Base-by-base conservation (phyloP, 2,113 vertebrate genomes). In the Marcusenius ussheri region DNA sequence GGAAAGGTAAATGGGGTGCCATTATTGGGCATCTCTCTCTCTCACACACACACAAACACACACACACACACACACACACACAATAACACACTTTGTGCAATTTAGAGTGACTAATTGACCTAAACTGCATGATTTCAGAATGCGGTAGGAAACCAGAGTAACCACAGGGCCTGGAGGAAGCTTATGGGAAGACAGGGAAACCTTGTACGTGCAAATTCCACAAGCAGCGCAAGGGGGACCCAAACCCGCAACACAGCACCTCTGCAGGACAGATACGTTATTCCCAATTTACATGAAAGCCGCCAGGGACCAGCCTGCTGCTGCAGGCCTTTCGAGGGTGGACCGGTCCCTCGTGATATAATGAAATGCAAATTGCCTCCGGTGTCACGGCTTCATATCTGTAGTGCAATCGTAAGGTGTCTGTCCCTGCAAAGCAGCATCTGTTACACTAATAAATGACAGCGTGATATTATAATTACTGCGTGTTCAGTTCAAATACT, bases 401-500 rank as follows among this genome's bases (percentile, higher is more conserved):
- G 13, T 87, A 35, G 50, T 56, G 35, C 21, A 56, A 51, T 84
- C 27, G 31, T 15, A 39, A 53, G 27, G 83, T 51, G 85, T 21
- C 31, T 42, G 24, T 53, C 85, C 27, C 84, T 17, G 49, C 84
- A 49, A 87, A 46, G 21, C 49, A 53, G 49, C 84, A 87, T 87
- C 46, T 87, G 49, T 87, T 53, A 87, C 50, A 35, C 85, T 87
- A 51, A 51, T 87, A 39, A 87, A 87, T 19, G 85, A 21, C 49
- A 87, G 85, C 13, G 53, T 87, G 50, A 87, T 87, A 53, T 87
- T 84, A 84, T 84, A 47, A 84, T 84, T 84, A n/a, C 45, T 47
- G 83, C 42, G 21, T 47, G 45, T 84, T 84, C 45, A 13, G 83
- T 87, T 87, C 49, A 6, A 56, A 53, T 35, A 31, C 49, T 50